Conservation (phyloP, 2,113 vertebrate species). For the Potamarius usumacintae region DNA sequence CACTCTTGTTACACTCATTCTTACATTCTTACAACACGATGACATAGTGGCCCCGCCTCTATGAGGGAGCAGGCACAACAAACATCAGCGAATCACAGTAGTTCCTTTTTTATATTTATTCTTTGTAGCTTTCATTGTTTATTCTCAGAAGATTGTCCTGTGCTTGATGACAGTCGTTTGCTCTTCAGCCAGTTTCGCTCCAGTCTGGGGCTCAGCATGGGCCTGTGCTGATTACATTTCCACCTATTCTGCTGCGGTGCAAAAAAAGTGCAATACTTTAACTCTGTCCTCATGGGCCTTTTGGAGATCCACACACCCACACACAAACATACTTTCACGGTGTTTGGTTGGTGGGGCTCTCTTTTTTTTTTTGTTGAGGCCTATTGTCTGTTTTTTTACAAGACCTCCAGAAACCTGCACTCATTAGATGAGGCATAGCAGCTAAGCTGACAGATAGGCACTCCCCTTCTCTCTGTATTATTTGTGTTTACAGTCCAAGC, state of each 20-base stretch:
- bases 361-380: background rate
- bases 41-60: too few species aligned
- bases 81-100: background rate
- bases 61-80: too few species aligned
- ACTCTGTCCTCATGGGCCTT: background rate
- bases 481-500: background rate
- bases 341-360: background rate
- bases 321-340: background rate
- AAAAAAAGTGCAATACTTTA: slow-evolving; percentile 10
- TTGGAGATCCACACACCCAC: background rate
- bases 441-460: background rate
- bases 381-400: slow-evolving; percentile 11
- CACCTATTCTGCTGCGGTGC: slow-evolving; percentile 55
- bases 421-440: background rate
- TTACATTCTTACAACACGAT: too few species aligned
- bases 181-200: slow-evolving; percentile 13
- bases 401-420: background rate
- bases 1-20: too few species aligned
- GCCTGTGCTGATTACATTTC: slow-evolving; percentile 67
- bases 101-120: background rate
- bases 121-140: background rate
- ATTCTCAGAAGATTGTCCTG: background rate
- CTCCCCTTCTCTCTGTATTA: background rate
- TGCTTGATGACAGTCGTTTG: background rate
- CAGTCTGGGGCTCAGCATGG: slow-evolving; percentile 48